Evolutionary conservation across 1,140 invertebrate genomes (phyloP), one percentile per base, ranked within the genome.

Genomic region (Pseudomyrmex gracilis): DNA sequence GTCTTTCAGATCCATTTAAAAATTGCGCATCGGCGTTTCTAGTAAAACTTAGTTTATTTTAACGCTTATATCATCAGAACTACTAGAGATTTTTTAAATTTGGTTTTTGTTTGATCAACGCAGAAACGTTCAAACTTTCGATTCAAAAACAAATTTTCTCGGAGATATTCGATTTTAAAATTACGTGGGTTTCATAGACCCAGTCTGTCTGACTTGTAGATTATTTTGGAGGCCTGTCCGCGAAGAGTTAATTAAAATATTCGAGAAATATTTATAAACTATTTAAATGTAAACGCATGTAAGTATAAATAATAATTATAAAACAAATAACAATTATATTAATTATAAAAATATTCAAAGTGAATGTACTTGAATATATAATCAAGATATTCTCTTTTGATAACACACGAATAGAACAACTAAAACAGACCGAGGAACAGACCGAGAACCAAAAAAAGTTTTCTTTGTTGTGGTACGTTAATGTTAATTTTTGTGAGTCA

Each of bases 401-500:
- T 34, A 49, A 64, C 7, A 53, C 24, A 8, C 17, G 20, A 43
- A n/a, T n/a, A 15, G 13, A 67, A 67, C 12, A 13, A 53, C 20
- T 24, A 45, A 55, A 68, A 34, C 34, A 57, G 53, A 12, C 24
- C 34, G 7, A 7, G 34, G 34, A 34, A 34, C 7, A 34, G 34
- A 7, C 34, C 34, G 5, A 43, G 2, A 5, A 34, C 49, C 43
- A 71, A 47, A 57, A 60, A 61, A 24, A 22, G 20, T 51, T 58
- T 58, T 71, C 66, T 45, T 34, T 15, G 43, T 43, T 49, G 55
- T 60, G 51, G 9, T 15, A 55, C 13, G 64, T 58, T 78, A 34
- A 60, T 71, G 45, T 71, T 60, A 71, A 80, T 80, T 70, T 71
- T 80, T 60, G 43, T 80, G 43, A 80, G 78, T 73, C 85, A 87